A percentile compares a stretch with the other conserved stretches of the same genome.
phyloP scores from a whole-genome alignment of 1,140 invertebrate genomes.

The Leptonema lineaticorne region DNA sequence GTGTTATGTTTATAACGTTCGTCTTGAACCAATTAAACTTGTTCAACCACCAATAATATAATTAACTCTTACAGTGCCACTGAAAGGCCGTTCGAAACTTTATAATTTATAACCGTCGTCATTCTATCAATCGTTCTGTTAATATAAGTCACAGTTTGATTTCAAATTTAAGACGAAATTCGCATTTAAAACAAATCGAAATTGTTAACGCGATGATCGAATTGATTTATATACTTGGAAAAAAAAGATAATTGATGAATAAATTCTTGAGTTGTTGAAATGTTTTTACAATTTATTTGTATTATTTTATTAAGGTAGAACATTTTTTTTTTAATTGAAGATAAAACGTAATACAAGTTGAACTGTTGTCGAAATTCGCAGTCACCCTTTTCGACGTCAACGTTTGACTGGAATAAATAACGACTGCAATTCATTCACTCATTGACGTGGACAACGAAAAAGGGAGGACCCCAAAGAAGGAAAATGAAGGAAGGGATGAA shows the following conservation, averaged over 20 bases:
- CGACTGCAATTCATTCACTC: conserved; percentile 4
- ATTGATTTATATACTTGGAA: not conserved
- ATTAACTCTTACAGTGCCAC: not conserved
- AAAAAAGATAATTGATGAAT: not conserved
- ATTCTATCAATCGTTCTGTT: no score
- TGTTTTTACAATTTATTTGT: not conserved
- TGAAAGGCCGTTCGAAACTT: no score
- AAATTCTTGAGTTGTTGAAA: not conserved
- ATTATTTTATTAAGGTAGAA: not conserved
- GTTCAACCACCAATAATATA: not conserved
- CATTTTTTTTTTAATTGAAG: not conserved
- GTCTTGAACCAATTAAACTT: conserved; percentile 3
- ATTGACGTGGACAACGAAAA: not conserved
- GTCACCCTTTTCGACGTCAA: not conserved
- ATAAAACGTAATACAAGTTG: not conserved
- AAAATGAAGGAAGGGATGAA: no score
- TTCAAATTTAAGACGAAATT: no score
- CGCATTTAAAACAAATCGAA: not conserved
- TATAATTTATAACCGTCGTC: no score
- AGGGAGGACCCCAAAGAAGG: not conserved
- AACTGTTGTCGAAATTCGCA: not conserved
- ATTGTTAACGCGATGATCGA: not conserved
- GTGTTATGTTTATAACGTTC: no score
- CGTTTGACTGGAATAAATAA: conserved; percentile 1
- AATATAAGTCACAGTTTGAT: no score